Base-by-base conservation (phyloP, 2,113 vertebrate genomes). In the Toxotes chatareus region DNA sequence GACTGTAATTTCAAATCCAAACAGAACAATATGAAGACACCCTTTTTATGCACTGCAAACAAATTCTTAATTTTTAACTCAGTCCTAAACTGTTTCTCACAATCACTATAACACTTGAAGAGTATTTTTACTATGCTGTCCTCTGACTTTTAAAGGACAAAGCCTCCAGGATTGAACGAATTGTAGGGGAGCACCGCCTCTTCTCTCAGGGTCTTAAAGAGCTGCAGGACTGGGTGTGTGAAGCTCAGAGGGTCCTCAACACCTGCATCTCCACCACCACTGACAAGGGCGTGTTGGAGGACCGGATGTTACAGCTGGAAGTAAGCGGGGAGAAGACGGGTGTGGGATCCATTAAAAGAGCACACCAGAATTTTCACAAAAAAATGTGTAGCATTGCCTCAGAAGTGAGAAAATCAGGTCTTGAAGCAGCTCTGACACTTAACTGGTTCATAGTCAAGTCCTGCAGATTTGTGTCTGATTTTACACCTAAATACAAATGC, bases 261-360 rank as follows among this genome's bases (percentile, higher is more conserved):
- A 96, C 96, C 4, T 99, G 98, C 82, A 94, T 93, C 84, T 96
- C 95, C 80, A 94, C 97, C 5, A 97, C 96, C 0, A 95, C 96
- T 0, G 97, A 99, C 91, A 99, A 98, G 84, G 95, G 94, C 0
- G 95, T 98, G 75, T 94, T 99, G 79, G 97, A 99, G 78, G 96
- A 96, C 87, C 95, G 97, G 73, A 97, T 98, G 97, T 87, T 97
- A 77, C 98, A 98, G 84, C 91, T 99, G 5, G 98, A 99, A 96
- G 98, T 99, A 93, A 44, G 74, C 31, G 59, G 14, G 17, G 38
- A 79, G 11, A 17, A n/a, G 17, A 76, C 6, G 17, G 31, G 8
- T 60, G 60, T 17, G 46, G 73, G 56, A 53, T 60, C 31, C 4
- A 10, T 38, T 51, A 38, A 62, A 42, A 32, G 21, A 71, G 79